Percentiles rank a stretch among this genome's conserved stretches.
These are phyloP conservation scores for Myiotriccus ornatus DNA, from an alignment of 2,797 vertebrate genomes.

Conservation along the genomic window DNA sequence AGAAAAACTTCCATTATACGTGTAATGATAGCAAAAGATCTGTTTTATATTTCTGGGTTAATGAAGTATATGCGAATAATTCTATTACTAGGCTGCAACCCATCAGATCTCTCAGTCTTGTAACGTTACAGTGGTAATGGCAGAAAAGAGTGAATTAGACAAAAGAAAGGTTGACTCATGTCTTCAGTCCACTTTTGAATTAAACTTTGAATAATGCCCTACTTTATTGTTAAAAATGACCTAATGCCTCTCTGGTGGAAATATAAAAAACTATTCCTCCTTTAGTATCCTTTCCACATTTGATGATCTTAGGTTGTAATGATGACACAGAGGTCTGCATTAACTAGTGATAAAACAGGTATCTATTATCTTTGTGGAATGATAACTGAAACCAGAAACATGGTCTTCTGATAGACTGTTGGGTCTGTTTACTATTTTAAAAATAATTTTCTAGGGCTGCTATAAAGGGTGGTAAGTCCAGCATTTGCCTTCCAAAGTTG, in stretches of 20 bases:
- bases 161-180: not conserved
- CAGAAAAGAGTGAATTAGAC: not conserved
- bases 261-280: not conserved
- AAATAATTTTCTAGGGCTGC: not conserved
- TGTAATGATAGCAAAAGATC: constrained; percentile 13
- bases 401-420: not conserved
- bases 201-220: not conserved
- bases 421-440: not conserved
- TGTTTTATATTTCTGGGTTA: not conserved
- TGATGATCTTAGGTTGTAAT: not conserved
- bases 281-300: not conserved
- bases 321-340: not conserved
- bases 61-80: not conserved
- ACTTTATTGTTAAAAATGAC: not conserved
- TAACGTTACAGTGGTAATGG: not conserved
- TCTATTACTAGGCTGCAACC: not conserved
- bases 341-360: not conserved
- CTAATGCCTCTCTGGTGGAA: not conserved
- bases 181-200: not conserved
- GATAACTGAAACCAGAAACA: not conserved
- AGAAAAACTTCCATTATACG: constrained; percentile 1
- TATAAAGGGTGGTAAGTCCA: not conserved
- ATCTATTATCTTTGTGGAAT: not conserved
- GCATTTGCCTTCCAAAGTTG: not conserved
- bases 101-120: not conserved